Percentiles rank a stretch among this genome's conserved stretches.
Evolutionary conservation across 2,888 invertebrate species (phyloP).

Genomic region (Patella caerulea): DNA sequence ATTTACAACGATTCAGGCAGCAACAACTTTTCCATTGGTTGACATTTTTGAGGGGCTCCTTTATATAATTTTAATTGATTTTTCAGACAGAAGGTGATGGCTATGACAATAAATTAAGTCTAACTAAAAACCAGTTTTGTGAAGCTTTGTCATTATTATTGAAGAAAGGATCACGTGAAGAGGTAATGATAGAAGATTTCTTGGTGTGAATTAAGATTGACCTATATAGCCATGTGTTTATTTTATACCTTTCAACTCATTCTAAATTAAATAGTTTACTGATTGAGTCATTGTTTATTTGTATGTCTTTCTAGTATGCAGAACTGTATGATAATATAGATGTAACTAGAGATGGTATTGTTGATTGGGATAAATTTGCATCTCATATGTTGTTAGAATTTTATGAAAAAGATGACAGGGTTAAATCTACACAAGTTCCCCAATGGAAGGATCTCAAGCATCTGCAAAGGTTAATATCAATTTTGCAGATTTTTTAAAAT

Average conservation of each 20-base stretch:
- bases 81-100: constrained; percentile 68
- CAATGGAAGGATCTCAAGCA: constrained; percentile 70
- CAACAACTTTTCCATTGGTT: too few species aligned
- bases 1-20: too few species aligned
- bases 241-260: neutral
- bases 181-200: constrained; percentile 48
- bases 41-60: too few species aligned
- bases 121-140: constrained; percentile 68
- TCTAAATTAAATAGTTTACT: neutral
- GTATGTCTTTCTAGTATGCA: constrained; percentile 56
- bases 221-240: neutral
- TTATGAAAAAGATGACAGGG: constrained; percentile 70
- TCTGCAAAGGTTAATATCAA: constrained; percentile 59
- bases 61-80: too few species aligned
- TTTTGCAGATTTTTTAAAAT: neutral
- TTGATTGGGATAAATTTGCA: constrained; percentile 72
- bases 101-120: constrained; percentile 66
- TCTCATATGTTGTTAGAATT: constrained; percentile 71
- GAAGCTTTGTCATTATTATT: constrained; percentile 66
- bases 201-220: neutral
- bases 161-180: constrained; percentile 66
- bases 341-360: constrained; percentile 67
- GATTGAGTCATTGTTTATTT: neutral
- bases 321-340: constrained; percentile 72
- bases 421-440: constrained; percentile 70